Percentiles rank a stretch among this genome's conserved stretches.
These are phyloP conservation scores for Drosophila malerkotliana DNA, from an alignment of 1,140 invertebrate genomes.

Conservation along the genomic window DNA sequence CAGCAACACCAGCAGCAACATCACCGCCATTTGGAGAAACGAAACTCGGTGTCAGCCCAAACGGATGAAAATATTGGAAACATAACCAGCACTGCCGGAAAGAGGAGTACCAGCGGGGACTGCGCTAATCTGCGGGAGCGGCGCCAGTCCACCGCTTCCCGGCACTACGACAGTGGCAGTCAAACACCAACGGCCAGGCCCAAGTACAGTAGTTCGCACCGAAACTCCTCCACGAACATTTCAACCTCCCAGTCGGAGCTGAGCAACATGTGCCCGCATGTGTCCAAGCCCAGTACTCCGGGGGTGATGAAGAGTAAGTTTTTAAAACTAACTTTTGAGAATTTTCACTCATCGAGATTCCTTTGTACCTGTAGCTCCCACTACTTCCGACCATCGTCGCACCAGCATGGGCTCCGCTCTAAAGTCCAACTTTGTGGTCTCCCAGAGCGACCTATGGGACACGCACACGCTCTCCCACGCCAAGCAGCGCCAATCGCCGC, in stretches of 20 bases:
- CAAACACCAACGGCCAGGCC: conserved; percentile 73
- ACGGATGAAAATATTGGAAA: conserved; percentile 75
- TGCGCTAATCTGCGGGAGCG: conserved; percentile 66
- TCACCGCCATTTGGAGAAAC: conserved; percentile 71
- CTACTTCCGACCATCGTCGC: conserved; percentile 72
- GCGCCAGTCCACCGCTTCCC: conserved; percentile 68
- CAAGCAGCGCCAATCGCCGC: conserved; percentile 84
- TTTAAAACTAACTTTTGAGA: neutral
- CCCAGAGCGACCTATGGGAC: conserved; percentile 87
- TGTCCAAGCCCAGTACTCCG: conserved; percentile 60
- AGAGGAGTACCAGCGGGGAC: conserved; percentile 54
- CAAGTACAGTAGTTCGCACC: conserved; percentile 74
- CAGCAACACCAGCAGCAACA: conserved; percentile 67
- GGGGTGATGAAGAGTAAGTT: conserved; percentile 70
- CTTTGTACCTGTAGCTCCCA: conserved; percentile 52
- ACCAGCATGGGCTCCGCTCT: conserved; percentile 83
- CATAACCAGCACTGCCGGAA: conserved; percentile 62
- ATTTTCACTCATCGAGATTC: neutral
- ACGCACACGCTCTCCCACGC: conserved; percentile 86
- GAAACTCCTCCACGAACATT: conserved; percentile 78
- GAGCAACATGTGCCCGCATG: conserved; percentile 81
- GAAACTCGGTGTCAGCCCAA: conserved; percentile 80
- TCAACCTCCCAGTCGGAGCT: conserved; percentile 80
- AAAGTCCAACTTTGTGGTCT: conserved; percentile 87
- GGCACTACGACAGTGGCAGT: conserved; percentile 78